Conservation (phyloP, 2,113 vertebrate species). For the Clarias gariepinus region DNA sequence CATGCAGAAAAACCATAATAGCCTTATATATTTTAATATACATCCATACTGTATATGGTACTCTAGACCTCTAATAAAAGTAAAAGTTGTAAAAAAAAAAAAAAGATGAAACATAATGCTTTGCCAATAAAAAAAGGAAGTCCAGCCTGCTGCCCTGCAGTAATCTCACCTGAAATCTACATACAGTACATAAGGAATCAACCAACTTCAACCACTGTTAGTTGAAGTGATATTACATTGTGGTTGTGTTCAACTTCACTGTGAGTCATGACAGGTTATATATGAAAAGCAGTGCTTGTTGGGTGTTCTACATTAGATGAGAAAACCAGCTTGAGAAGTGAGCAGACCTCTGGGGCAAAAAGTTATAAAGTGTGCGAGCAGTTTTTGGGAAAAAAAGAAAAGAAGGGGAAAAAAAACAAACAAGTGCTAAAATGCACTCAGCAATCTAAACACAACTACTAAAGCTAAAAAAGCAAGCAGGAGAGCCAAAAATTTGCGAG, state of each 20-base stretch:
- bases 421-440: neutral
- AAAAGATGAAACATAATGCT: neutral
- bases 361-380: slow-evolving; percentile 24
- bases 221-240: neutral
- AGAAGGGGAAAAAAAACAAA: neutral
- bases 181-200: neutral
- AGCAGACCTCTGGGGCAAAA: slow-evolving; percentile 32
- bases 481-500: neutral
- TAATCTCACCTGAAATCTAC: neutral
- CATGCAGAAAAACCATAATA: neutral
- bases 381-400: neutral
- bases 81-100: no score
- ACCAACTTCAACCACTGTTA: neutral
- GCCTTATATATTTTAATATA: neutral
- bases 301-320: slow-evolving; percentile 58
- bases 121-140: neutral
- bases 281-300: slow-evolving; percentile 19
- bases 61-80: neutral
- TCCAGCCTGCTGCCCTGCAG: neutral
- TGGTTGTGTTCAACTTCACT: neutral
- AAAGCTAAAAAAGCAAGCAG: neutral
- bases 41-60: neutral
- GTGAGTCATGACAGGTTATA: neutral
- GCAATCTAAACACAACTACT: slow-evolving; percentile 8
- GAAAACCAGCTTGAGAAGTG: slow-evolving; percentile 52